Evolutionary conservation across 1,140 invertebrate genomes (phyloP).

Genomic region (Holotrichia oblita): DNA sequence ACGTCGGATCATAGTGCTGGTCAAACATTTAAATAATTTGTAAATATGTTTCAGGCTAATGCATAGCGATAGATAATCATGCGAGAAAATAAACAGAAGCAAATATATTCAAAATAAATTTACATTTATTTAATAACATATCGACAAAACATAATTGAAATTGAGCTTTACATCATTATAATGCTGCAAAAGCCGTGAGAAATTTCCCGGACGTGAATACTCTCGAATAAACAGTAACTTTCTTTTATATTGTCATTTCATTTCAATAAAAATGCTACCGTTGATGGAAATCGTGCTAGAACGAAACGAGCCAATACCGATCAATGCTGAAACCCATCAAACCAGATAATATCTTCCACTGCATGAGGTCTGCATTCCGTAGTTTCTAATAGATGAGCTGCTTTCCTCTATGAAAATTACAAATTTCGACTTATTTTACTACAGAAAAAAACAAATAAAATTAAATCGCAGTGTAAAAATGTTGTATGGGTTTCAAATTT

Average conservation of each 20-base stretch:
- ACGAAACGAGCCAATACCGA: slow-evolving; percentile 11
- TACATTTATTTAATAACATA: too few species aligned
- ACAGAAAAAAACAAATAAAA: not conserved
- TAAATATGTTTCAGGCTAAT: too few species aligned
- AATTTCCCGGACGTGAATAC: not conserved
- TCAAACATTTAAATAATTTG: too few species aligned
- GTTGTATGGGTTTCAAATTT: too few species aligned
- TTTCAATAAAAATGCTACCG: slow-evolving; percentile 18
- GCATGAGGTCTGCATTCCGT: slow-evolving; percentile 8
- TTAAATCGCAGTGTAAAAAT: not conserved
- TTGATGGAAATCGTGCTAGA: slow-evolving; percentile 29
- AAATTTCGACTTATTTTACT: not conserved
- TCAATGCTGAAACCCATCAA: slow-evolving; percentile 11
- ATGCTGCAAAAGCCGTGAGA: not conserved
- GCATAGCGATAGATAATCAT: too few species aligned
- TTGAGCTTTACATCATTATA: not conserved
- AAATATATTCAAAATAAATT: too few species aligned
- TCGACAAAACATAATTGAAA: too few species aligned
- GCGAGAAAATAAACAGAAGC: too few species aligned
- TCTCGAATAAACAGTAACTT: not conserved
- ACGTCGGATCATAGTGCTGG: too few species aligned
- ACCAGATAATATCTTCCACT: slow-evolving; percentile 2
- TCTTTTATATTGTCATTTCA: slow-evolving; percentile 7
- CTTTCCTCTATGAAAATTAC: not conserved
- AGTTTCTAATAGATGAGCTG: slow-evolving; percentile 2